These are phyloP conservation scores for Gobio occitaniae DNA, from an alignment of 2,797 vertebrate species.

Conservation along the genomic window DNA sequence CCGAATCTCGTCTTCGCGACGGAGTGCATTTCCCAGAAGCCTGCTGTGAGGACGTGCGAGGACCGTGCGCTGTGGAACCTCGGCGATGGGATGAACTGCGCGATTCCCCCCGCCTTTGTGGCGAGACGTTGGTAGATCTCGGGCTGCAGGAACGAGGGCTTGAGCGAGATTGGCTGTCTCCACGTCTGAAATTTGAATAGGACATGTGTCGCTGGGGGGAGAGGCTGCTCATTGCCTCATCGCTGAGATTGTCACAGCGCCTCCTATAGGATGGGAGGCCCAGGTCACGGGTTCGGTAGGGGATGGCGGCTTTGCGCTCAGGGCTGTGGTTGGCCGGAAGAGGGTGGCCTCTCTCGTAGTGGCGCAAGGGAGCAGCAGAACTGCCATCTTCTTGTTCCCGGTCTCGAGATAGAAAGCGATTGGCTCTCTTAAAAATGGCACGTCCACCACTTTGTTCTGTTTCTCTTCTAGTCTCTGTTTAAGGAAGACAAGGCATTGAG, in stretches of 20 bases:
- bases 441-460: slow-evolving; percentile 75
- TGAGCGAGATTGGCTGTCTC: slow-evolving; percentile 67
- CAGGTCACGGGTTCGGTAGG: slow-evolving; percentile 79
- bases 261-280: slow-evolving; percentile 80
- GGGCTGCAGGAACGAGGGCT: slow-evolving; percentile 73
- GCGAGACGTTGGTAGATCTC: slow-evolving; percentile 76
- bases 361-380: slow-evolving; percentile 62
- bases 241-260: slow-evolving; percentile 68
- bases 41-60: slow-evolving; percentile 65
- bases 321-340: slow-evolving; percentile 79
- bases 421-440: slow-evolving; percentile 78
- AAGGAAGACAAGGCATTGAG: not conserved
- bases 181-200: slow-evolving; percentile 80
- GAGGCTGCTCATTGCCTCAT: slow-evolving; percentile 75
- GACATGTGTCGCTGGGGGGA: slow-evolving; percentile 81
- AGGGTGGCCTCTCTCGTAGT: slow-evolving; percentile 73
- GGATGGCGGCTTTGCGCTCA: slow-evolving; percentile 81
- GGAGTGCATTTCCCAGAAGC: slow-evolving; percentile 77
- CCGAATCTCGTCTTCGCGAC: slow-evolving; percentile 67
- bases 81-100: slow-evolving; percentile 61
- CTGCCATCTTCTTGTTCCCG: slow-evolving; percentile 62
- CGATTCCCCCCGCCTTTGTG: slow-evolving; percentile 64
- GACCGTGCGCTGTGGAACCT: slow-evolving; percentile 67
- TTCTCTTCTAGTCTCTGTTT: slow-evolving; percentile 70
- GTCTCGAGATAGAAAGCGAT: slow-evolving; percentile 61